Base-by-base conservation (phyloP, 1,140 invertebrate genomes). In the Acromyrmex charruanus region DNA sequence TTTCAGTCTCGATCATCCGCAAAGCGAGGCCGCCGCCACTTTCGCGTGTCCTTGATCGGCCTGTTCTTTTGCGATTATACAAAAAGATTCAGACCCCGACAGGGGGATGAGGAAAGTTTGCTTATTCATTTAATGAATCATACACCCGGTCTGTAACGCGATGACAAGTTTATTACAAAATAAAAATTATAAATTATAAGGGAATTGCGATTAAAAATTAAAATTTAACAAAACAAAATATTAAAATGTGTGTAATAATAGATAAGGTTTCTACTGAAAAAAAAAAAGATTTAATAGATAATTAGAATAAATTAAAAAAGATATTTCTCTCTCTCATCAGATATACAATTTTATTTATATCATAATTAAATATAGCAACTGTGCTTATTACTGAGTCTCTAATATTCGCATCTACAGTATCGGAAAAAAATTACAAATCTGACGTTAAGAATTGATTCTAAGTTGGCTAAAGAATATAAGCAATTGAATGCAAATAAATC, bases 1-100 rank as follows among this genome's bases (percentile, higher is more conserved):
- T 93, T 66, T 92, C 91, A 91, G 92, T 92, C 61, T 91, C 92
- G 92, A 93, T 93, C 93, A 93, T 92, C 80, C 77, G 88, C 89
- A 63, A 49, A n/a, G 51, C 39, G 90, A 88, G 75, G 89, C 77
- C 85, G 71, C 75, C 80, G 59, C 80, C 71, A 58, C 84, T 87
- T 69, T 5, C 58, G 28, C 7, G 14, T 35, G 69, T 75, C n/a
- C 69, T 74, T 74, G 49, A 39, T 74, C 59, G 25, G 25, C 14
- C 28, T 10, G 79, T 25, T 18, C 25, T 81, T 16, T 82, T 82
- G 3, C 49, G 53, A 66, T 61, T 44, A 39, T 16, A n/a, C 25
- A 61, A 59, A 49, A 61, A 21, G 12, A 21, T 61, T 12, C 25
- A 58, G 31, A 55, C 14, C 3, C 10, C 3, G 18, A 35, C 4